Conservation (phyloP, 2,113 vertebrate species). For the Mirounga angustirostris region DNA sequence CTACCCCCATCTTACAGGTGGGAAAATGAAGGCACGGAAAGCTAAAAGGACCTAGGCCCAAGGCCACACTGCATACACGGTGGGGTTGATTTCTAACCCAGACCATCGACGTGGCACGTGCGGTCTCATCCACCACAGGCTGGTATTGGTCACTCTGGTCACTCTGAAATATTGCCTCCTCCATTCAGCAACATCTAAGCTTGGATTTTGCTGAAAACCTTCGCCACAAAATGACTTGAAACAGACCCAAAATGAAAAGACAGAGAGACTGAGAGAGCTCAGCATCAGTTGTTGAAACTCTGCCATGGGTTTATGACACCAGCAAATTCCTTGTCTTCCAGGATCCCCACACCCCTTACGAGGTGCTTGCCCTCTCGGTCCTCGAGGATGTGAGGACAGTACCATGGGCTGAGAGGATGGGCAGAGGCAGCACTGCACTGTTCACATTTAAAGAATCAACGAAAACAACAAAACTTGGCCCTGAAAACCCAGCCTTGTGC, state of each 20-base stretch:
- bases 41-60: neutral
- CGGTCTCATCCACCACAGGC: neutral
- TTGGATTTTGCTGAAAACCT: neutral
- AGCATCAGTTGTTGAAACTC: neutral
- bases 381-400: accelerated
- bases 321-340: neutral
- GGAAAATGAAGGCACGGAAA: neutral
- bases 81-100: neutral
- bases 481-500: neutral
- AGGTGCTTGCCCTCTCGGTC: accelerated
- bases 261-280: neutral
- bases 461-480: neutral
- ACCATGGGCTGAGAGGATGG: accelerated
- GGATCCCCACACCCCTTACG: too few relatives aligned
- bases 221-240: neutral
- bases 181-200: neutral
- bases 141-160: neutral
- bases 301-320: neutral
- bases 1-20: neutral
- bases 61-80: accelerated
- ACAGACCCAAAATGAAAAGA: neutral
- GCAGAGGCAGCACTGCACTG: neutral
- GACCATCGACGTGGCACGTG: accelerated
- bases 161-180: accelerated
- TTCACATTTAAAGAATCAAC: neutral